phyloP scores from a whole-genome alignment of 2,113 vertebrate species.

The Peucedramus taeniatus region DNA sequence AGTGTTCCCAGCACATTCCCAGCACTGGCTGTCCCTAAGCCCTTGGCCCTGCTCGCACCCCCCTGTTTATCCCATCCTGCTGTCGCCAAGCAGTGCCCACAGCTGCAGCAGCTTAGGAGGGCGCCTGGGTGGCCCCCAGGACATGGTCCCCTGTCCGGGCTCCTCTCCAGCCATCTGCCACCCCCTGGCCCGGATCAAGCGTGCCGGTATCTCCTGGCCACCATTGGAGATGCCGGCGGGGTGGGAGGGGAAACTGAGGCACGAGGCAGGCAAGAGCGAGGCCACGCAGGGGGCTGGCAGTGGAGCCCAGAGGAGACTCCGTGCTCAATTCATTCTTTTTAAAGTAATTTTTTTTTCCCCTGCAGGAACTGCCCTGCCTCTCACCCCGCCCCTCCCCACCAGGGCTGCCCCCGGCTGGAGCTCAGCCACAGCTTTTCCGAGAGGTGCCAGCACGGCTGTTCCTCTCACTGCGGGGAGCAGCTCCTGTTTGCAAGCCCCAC shows the following conservation, averaged over 20 bases:
- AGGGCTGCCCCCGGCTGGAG: not conserved
- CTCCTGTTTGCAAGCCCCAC: not conserved
- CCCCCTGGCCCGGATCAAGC: not conserved
- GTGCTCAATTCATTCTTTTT: not conserved
- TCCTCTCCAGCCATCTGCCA: conserved; percentile 48
- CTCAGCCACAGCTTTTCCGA: not conserved
- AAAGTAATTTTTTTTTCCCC: not conserved
- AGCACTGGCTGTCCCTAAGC: not conserved
- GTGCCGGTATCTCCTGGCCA: not conserved
- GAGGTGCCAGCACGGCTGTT: not conserved
- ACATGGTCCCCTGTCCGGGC: not conserved
- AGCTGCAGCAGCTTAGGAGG: conserved; percentile 48
- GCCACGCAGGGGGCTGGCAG: not conserved
- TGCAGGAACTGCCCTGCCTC: not conserved
- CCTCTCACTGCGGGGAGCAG: accelerated
- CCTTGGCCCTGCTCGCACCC: not conserved
- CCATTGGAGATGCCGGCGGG: not conserved
- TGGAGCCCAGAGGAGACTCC: not conserved
- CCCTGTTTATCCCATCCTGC: not conserved
- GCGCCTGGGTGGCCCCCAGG: not conserved
- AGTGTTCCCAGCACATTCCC: not conserved
- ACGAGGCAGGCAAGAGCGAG: not conserved
- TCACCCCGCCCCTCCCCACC: not conserved
- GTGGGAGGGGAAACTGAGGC: conserved; percentile 16
- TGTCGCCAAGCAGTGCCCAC: not conserved